Evolutionary conservation across 1,140 invertebrate species (phyloP).

Genomic region (Listronotus oregonensis): DNA sequence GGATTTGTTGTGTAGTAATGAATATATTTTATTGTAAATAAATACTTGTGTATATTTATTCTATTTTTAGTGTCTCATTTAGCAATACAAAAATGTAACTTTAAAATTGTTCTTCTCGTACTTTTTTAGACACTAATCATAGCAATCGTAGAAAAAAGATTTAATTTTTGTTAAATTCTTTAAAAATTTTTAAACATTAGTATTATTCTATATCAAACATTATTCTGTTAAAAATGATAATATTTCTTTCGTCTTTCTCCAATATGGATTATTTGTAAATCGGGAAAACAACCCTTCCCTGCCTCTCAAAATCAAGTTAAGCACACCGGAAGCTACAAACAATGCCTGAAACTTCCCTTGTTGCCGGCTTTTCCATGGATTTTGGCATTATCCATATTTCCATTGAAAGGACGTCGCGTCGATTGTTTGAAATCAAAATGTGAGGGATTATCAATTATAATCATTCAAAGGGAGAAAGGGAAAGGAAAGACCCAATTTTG

Average conservation of each 20-base stretch:
- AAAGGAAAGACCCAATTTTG: constrained; percentile 14
- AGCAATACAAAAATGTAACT: too few relatives aligned
- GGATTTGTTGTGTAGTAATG: too few relatives aligned
- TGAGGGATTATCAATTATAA: constrained; percentile 17
- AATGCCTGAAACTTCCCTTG: constrained; percentile 28
- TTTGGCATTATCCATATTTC: constrained; percentile 25
- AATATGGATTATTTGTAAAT: constrained; percentile 15
- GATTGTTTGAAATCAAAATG: constrained; percentile 26
- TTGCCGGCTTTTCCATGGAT: constrained; percentile 26
- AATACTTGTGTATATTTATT: too few relatives aligned
- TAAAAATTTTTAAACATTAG: too few relatives aligned
- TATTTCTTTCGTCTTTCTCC: not conserved
- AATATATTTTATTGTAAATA: too few relatives aligned
- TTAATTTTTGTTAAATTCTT: too few relatives aligned
- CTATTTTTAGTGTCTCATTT: too few relatives aligned
- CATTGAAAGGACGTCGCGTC: constrained; percentile 15
- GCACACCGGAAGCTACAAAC: constrained; percentile 27
- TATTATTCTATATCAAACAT: too few relatives aligned
- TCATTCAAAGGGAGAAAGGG: constrained; percentile 13
- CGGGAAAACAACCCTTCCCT: constrained; percentile 21
- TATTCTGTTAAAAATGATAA: too few relatives aligned
- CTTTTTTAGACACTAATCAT: too few relatives aligned
- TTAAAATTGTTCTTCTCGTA: too few relatives aligned
- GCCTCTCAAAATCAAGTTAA: constrained; percentile 27
- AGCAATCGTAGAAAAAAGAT: too few relatives aligned